Percentiles rank a stretch among this genome's conserved stretches.
Conservation (phyloP, 2,113 vertebrate genomes). For the Leptobrachium ailaonicum region DNA sequence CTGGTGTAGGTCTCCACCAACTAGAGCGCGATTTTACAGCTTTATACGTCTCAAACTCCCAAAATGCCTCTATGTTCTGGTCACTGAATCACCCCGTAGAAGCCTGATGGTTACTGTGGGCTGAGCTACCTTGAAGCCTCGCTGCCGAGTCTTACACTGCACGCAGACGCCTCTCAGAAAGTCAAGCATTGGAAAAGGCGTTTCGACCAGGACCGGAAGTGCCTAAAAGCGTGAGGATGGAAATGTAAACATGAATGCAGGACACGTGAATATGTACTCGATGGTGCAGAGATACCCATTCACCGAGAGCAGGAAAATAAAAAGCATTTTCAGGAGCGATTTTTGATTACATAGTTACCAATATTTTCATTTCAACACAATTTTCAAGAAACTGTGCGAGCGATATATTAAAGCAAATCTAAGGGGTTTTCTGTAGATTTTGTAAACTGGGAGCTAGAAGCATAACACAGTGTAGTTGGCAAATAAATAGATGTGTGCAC, state of each 20-base stretch:
- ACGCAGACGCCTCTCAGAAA: slow-evolving; percentile 40
- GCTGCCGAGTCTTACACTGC: slow-evolving; percentile 32
- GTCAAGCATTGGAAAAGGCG: slow-evolving; percentile 43
- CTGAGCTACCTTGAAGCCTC: slow-evolving; percentile 39
- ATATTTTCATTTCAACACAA: not conserved
- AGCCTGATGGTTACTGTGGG: slow-evolving; percentile 11
- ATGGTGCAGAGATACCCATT: slow-evolving; percentile 1
- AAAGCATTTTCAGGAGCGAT: not conserved
- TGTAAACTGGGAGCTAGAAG: too few species aligned
- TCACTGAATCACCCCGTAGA: slow-evolving; percentile 17
- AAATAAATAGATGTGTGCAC: too few species aligned
- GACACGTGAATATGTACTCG: not conserved
- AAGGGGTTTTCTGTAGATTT: too few species aligned
- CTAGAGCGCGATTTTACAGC: not conserved
- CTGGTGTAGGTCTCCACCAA: not conserved
- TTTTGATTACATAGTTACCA: too few species aligned
- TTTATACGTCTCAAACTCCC: too few species aligned
- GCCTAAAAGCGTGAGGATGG: slow-evolving; percentile 40
- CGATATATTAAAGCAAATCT: too few species aligned
- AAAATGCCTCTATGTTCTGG: slow-evolving; percentile 3
- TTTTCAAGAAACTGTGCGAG: too few species aligned
- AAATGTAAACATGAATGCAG: slow-evolving; percentile 35
- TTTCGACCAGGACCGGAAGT: slow-evolving; percentile 46
- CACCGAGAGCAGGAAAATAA: slow-evolving; percentile 8
- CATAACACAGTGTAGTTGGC: too few species aligned